Conservation (phyloP, 2,797 vertebrate species). For the Lepus townsendii region DNA sequence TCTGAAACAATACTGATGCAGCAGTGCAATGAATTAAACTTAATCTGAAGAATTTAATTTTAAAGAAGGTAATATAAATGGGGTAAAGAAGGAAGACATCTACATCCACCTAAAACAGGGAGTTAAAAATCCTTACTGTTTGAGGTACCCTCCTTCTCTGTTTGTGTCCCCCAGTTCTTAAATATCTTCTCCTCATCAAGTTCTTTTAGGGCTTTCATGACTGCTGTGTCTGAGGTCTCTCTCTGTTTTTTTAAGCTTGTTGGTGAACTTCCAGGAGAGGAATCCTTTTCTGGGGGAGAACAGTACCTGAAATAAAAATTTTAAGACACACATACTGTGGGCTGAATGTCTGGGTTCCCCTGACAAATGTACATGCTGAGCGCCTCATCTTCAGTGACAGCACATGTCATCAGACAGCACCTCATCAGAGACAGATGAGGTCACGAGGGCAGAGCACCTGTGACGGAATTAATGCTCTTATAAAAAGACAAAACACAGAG, state of each 20-base stretch:
- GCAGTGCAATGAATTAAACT: background rate
- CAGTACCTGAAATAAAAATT: constrained; percentile 83
- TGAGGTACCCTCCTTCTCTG: constrained; percentile 87
- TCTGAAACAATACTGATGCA: background rate
- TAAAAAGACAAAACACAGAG: background rate
- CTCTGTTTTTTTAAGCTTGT: constrained; percentile 87
- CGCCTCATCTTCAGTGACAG: background rate
- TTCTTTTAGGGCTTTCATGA: constrained; percentile 95
- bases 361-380: background rate
- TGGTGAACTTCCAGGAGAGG: constrained; percentile 80
- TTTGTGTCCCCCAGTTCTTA: constrained; percentile 91
- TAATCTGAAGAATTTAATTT: constrained; percentile 8
- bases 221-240: constrained; percentile 89
- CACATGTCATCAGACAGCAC: too few relatives aligned
- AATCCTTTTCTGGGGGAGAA: constrained; percentile 93
- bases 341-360: background rate
- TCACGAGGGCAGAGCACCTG: background rate
- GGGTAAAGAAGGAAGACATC: background rate
- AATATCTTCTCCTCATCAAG: constrained; percentile 94
- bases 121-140: constrained; percentile 86
- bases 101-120: background rate
- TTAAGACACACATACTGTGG: background rate
- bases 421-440: background rate
- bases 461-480: background rate
- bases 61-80: constrained; percentile 40